Evolutionary conservation across 1,140 invertebrate genomes (phyloP).

Genomic region (Myzus persicae): DNA sequence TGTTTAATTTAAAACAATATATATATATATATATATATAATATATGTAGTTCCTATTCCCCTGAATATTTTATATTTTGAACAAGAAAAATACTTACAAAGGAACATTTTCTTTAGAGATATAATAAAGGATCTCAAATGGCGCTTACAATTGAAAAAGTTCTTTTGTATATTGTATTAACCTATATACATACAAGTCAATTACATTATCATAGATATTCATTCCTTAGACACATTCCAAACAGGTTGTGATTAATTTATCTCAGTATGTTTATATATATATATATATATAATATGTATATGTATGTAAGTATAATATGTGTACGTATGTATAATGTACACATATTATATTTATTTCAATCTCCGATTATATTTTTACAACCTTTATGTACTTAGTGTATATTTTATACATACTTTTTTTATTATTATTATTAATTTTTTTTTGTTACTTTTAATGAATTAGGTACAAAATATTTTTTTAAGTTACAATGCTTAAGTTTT

Average conservation of each 20-base stretch:
- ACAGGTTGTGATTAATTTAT: constrained; percentile 31
- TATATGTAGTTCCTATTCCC: constrained; percentile 43
- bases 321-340: neutral
- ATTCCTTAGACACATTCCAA: constrained; percentile 10
- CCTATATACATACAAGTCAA: constrained; percentile 19
- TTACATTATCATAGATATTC: constrained; percentile 35
- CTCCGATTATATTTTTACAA: neutral
- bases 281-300: neutral
- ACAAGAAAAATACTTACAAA: neutral
- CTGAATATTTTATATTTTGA: constrained; percentile 33
- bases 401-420: constrained; percentile 34
- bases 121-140: constrained; percentile 49
- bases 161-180: constrained; percentile 30
- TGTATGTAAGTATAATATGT: too few relatives aligned
- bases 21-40: neutral
- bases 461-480: constrained; percentile 44
- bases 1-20: constrained; percentile 35
- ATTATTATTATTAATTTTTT: constrained; percentile 14
- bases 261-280: neutral
- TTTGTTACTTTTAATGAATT: constrained; percentile 35
- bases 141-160: constrained; percentile 25
- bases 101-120: constrained; percentile 46
- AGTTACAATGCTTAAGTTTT: constrained; percentile 35
- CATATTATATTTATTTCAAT: neutral
- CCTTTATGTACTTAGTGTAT: constrained; percentile 40